Conservation (phyloP, 2,888 invertebrate species). For the Catocala fraxini region DNA sequence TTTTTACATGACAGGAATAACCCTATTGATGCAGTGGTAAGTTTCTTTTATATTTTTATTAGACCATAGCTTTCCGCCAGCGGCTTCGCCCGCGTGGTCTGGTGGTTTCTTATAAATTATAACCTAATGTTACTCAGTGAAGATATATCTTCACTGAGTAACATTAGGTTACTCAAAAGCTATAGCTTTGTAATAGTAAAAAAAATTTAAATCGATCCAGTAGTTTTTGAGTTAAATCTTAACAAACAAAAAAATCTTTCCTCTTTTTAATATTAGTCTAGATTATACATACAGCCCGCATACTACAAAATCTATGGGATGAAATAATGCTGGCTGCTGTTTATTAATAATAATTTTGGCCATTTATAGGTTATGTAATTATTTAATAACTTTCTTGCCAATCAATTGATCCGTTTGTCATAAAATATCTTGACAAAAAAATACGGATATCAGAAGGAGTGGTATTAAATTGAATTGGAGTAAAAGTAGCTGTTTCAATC, state of each 20-base stretch:
- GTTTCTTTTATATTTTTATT: constrained; percentile 14
- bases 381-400: constrained; percentile 32
- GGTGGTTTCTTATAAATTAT: constrained; percentile 21
- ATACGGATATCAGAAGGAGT: constrained; percentile 32
- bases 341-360: constrained; percentile 25
- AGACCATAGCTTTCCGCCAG: constrained; percentile 15
- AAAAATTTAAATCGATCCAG: background rate
- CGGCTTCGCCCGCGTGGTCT: constrained; percentile 23
- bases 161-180: too few relatives aligned
- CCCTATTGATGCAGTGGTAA: constrained; percentile 29
- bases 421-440: constrained; percentile 33
- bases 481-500: constrained; percentile 28
- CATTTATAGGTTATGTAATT: constrained; percentile 24
- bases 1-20: constrained; percentile 37
- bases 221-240: constrained; percentile 13
- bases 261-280: constrained; percentile 6
- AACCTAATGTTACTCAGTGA: constrained; percentile 22
- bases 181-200: constrained; percentile 6
- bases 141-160: constrained; percentile 22
- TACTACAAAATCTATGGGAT: constrained; percentile 27
- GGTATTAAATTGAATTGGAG: constrained; percentile 30
- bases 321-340: constrained; percentile 22
- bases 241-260: constrained; percentile 19
- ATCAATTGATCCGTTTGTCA: constrained; percentile 32
- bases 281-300: constrained; percentile 25